Evolutionary conservation across 2,113 vertebrate genomes (phyloP).

Genomic region (Dicerorhinus sumatrensis): DNA sequence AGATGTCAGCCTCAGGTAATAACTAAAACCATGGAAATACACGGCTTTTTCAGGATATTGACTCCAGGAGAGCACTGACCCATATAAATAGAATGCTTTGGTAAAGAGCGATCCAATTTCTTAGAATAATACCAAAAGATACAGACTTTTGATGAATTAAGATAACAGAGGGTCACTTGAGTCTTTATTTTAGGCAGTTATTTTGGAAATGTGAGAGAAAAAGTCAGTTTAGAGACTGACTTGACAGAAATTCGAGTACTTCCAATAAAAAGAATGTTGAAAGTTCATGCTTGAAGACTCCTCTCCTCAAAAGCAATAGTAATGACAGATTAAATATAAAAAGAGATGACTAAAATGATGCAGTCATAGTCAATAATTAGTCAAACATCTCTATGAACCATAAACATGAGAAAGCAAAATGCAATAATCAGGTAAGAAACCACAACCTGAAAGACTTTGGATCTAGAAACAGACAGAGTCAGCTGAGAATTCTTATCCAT

Average conservation of each 20-base stretch:
- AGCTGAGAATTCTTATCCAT: not conserved
- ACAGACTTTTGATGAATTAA: not conserved
- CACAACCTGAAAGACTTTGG: not conserved
- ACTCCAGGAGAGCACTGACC: not conserved
- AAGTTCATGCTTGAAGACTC: slow-evolving; percentile 33
- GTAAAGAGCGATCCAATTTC: not conserved
- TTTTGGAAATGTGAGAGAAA: slow-evolving; percentile 37
- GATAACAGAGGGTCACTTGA: not conserved
- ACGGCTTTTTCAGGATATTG: not conserved
- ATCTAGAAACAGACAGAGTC: not conserved
- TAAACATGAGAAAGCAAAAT: not conserved
- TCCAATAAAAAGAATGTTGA: slow-evolving; percentile 18
- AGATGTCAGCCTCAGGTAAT: not conserved
- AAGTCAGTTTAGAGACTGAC: slow-evolving; percentile 3
- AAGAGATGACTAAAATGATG: slow-evolving; percentile 17
- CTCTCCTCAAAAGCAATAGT: slow-evolving; percentile 3
- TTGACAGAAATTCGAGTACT: slow-evolving; percentile 21
- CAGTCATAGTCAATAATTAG: not conserved
- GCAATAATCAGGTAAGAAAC: not conserved
- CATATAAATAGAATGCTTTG: not conserved
- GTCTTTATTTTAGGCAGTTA: slow-evolving; percentile 47
- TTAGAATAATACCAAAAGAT: slow-evolving; percentile 44
- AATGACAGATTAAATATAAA: slow-evolving; percentile 33
- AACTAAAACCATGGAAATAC: not conserved
- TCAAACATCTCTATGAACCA: not conserved